Evolutionary conservation across 2,113 vertebrate species (phyloP), one percentile per base, ranked within the genome.

Genomic region (Chionis minor): DNA sequence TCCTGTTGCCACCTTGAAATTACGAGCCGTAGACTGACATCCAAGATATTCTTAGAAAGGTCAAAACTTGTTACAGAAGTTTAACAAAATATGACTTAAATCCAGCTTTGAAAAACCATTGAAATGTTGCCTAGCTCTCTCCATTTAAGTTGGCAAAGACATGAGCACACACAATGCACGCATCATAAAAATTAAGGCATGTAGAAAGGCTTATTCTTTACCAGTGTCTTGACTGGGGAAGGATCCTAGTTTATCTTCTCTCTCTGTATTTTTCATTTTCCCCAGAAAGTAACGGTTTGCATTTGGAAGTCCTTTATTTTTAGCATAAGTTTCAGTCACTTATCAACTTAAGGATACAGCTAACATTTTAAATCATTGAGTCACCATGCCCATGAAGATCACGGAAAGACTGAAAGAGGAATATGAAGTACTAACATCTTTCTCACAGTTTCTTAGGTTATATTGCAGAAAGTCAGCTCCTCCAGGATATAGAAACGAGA

Each of bases 261-360:
- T 55, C 16, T 56, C 26, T 32, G 12, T 5, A 26, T 62, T 45
- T 81, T 33, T 40, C 7, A 38, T 58, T 93, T 85, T 45, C 24
- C 5, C 11, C 42, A n/a, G n/a, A 72, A 73, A 74, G 12, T 11
- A 5, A 14, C 8, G 7, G 5, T 44, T 90, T 63, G 0, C n/a
- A 10, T 90, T 67, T 63, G 42, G 42, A 63, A 62, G 17, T 20
- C 40, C 26, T 1, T 40, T 38, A 16, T 7, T 38, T 56, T 71
- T 27, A 38, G 18, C 13, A 17, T 35, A 8, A 35, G 40, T 54
- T n/a, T 23, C 5, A 14, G 23, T 90, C 0, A 0, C 2, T 79
- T 71, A 9, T 13, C 71, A 28, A 6, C 8, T 80, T 45, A 66
- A 47, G 26, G n/a, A 66, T 1, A 4, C 17, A 61, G 27, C 13